Percentiles rank a stretch among this genome's conserved stretches.
These are phyloP conservation scores for Drosophila nannoptera DNA, from an alignment of 1,140 invertebrate genomes.

Conservation along the genomic window DNA sequence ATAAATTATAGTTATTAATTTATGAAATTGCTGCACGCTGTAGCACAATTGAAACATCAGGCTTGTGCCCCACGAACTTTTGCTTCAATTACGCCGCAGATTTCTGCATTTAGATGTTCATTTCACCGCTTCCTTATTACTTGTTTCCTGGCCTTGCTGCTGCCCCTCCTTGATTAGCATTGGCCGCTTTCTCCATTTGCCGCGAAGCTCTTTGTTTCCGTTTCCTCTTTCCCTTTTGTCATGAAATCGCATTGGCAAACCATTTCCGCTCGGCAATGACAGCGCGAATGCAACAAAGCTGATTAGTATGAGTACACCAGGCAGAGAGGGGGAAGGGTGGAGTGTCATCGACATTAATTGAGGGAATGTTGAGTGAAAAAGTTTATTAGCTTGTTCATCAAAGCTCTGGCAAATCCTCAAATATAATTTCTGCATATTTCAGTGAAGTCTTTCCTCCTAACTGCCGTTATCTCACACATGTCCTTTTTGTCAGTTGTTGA, in stretches of 20 bases:
- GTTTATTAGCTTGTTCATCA: no score
- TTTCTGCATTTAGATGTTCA: slow-evolving; percentile 9
- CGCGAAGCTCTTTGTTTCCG: slow-evolving; percentile 1
- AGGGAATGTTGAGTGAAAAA: no score
- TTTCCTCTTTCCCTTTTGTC: slow-evolving; percentile 1
- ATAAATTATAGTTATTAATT: slow-evolving; percentile 69
- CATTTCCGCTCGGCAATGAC: slow-evolving; percentile 6
- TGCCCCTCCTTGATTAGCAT: slow-evolving; percentile 7
- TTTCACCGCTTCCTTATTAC: slow-evolving; percentile 9
- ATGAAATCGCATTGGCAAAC: slow-evolving; percentile 11
- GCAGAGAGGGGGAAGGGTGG: no score
- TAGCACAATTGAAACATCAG: slow-evolving; percentile 43
- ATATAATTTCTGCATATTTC: no score
- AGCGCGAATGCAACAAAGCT: no score
- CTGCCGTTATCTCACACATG: background rate
- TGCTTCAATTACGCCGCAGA: background rate
- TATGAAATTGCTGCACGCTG: slow-evolving; percentile 46
- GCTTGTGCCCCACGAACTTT: background rate
- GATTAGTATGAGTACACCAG: background rate
- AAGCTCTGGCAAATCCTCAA: no score
- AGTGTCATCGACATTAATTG: no score
- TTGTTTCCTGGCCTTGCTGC: slow-evolving; percentile 9
- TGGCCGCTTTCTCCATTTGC: slow-evolving; percentile 1
- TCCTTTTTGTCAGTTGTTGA: background rate
- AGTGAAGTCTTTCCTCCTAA: background rate